These are phyloP conservation scores for Apamea monoglypha DNA, from an alignment of 2,888 invertebrate genomes.

Conservation along the genomic window DNA sequence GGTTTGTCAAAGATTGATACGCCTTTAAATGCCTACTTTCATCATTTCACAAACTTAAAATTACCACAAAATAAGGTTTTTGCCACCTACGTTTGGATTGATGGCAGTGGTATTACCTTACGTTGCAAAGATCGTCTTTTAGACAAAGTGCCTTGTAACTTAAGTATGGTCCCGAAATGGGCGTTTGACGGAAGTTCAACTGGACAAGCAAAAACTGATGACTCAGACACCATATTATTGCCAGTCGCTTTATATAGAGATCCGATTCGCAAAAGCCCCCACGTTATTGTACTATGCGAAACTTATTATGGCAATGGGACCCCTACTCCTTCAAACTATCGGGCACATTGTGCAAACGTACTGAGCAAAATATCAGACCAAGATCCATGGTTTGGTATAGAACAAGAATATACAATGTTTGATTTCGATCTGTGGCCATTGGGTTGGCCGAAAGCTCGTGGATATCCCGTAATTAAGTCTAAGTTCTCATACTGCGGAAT, in stretches of 20 bases:
- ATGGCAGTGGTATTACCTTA: conserved; percentile 93
- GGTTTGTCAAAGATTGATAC: conserved; percentile 68
- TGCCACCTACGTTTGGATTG: conserved; percentile 95
- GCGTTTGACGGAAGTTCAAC: conserved; percentile 98
- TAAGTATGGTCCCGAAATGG: conserved; percentile 93
- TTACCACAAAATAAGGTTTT: conserved; percentile 90
- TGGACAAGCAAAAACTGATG: conserved; percentile 94
- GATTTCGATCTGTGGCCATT: conserved; percentile 96
- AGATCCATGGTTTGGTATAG: conserved; percentile 97
- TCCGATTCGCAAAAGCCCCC: conserved; percentile 96
- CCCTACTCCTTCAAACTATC: conserved; percentile 93
- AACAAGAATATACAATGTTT: conserved; percentile 97
- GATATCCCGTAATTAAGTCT: conserved; percentile 95
- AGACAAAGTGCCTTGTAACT: conserved; percentile 89
- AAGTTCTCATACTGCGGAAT: conserved; percentile 97
- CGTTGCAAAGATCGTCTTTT: conserved; percentile 93
- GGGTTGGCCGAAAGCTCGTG: conserved; percentile 98
- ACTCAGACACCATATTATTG: conserved; percentile 96
- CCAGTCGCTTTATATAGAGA: conserved; percentile 97
- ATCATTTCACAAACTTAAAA: conserved; percentile 84
- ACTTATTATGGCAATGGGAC: conserved; percentile 93
- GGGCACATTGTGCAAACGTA: conserved; percentile 92
- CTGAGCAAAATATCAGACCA: conserved; percentile 89
- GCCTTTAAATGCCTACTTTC: conserved; percentile 74
- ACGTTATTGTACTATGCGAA: conserved; percentile 97